phyloP scores from a whole-genome alignment of 2,888 invertebrate genomes.

The Macropis europaea region DNA sequence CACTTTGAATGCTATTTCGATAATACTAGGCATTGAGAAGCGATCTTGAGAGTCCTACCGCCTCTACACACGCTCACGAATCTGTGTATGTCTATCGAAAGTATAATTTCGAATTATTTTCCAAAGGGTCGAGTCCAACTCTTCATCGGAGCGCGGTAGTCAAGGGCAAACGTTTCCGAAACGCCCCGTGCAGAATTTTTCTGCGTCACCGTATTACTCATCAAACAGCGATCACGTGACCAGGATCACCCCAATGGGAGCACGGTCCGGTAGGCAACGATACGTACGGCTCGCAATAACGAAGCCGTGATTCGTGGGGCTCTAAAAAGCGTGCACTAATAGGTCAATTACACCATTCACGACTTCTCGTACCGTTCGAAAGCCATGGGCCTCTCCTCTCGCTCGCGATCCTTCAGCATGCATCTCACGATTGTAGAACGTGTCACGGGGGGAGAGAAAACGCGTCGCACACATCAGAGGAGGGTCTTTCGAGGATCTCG shows the following conservation, averaged over 20 bases:
- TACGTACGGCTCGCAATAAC: constrained; percentile 34
- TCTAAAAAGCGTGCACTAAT: constrained; percentile 36
- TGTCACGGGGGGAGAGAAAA: constrained; percentile 36
- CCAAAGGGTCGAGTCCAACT: too few relatives aligned
- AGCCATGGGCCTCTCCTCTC: constrained; percentile 8
- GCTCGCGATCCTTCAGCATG: constrained; percentile 39
- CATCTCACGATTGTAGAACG: constrained; percentile 43
- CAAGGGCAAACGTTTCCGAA: too few relatives aligned
- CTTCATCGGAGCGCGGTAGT: too few relatives aligned
- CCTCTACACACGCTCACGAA: too few relatives aligned
- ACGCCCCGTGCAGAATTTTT: not conserved
- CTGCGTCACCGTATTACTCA: constrained; percentile 14
- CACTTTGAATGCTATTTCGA: too few relatives aligned
- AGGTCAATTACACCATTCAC: constrained; percentile 42
- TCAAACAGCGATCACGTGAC: not conserved
- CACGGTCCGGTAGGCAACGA: constrained; percentile 5
- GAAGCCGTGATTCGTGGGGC: constrained; percentile 24
- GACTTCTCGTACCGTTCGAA: constrained; percentile 21
- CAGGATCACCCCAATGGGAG: not conserved
- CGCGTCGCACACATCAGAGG: constrained; percentile 17
- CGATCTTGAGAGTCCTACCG: too few relatives aligned
- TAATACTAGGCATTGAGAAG: too few relatives aligned
- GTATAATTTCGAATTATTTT: too few relatives aligned
- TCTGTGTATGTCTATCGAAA: too few relatives aligned
- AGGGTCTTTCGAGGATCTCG: constrained; percentile 51